phyloP scores from a whole-genome alignment of 2,797 vertebrate species.

The Mus caroli region DNA sequence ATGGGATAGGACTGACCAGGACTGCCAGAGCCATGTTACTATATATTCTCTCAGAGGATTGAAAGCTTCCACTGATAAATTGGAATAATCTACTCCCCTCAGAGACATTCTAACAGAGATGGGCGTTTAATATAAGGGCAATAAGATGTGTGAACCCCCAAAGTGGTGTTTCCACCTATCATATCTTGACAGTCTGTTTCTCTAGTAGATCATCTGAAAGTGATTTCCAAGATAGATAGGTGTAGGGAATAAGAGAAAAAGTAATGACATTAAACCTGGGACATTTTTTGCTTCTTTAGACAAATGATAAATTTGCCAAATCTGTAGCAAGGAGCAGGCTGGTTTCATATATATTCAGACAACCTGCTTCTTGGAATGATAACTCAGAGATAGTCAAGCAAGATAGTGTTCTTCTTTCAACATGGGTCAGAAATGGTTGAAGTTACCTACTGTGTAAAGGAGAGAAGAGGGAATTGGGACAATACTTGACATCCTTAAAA shows the following conservation, averaged over 20 bases:
- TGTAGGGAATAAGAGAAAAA: slow-evolving; percentile 67
- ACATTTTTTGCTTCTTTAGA: slow-evolving; percentile 59
- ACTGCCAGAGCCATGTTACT: not conserved
- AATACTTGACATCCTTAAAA: slow-evolving; percentile 22
- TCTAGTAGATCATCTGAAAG: slow-evolving; percentile 58
- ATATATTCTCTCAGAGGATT: not conserved
- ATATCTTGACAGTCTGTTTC: slow-evolving; percentile 62
- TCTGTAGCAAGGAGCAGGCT: slow-evolving; percentile 37
- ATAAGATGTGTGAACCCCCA: slow-evolving; percentile 56
- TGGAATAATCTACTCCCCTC: not conserved
- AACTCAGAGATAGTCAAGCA: slow-evolving; percentile 31
- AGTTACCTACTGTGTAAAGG: not conserved
- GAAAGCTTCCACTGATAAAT: slow-evolving; percentile 42
- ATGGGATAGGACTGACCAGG: not conserved
- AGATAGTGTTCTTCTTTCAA: slow-evolving; percentile 58
- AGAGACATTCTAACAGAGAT: slow-evolving; percentile 66
- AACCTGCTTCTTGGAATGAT: slow-evolving; percentile 61
- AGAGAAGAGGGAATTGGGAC: slow-evolving; percentile 7
- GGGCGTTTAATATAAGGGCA: slow-evolving; percentile 61
- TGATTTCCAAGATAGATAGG: slow-evolving; percentile 53
- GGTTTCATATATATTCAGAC: slow-evolving; percentile 28
- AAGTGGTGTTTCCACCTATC: slow-evolving; percentile 59
- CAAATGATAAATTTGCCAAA: slow-evolving; percentile 67
- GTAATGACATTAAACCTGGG: slow-evolving; percentile 35
- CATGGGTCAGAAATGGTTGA: not conserved